Conservation (phyloP, 1,140 invertebrate genomes). For the Caerostris darwini region DNA sequence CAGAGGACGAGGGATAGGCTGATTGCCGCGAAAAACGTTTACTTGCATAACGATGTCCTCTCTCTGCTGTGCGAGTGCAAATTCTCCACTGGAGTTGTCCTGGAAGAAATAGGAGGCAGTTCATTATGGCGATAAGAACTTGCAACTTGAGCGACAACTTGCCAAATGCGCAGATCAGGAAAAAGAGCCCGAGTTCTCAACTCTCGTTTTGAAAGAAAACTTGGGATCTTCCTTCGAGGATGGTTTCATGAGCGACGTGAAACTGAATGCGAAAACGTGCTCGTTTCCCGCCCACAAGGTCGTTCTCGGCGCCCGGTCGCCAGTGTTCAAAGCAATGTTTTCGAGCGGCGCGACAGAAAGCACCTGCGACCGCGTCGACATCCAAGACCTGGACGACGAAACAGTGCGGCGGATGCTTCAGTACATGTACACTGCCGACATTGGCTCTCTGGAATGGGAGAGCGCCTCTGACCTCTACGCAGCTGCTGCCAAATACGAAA, state of each 20-base stretch:
- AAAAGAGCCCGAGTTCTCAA: neutral
- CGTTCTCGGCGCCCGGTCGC: neutral
- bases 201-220: neutral
- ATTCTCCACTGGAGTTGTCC: neutral
- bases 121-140: neutral
- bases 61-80: neutral
- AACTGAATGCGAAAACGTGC: neutral
- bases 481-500: neutral
- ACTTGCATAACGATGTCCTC: neutral
- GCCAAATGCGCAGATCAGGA: neutral
- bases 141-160: neutral
- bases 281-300: neutral
- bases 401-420: neutral
- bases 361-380: neutral
- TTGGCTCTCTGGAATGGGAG: neutral
- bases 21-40: neutral
- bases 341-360: neutral
- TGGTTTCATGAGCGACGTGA: neutral
- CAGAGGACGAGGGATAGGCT: neutral
- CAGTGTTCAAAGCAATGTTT: neutral
- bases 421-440: neutral
- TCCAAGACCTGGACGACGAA: neutral
- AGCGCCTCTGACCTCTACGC: neutral
- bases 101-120: neutral
- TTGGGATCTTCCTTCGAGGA: neutral